Evolutionary conservation across 2,797 vertebrate genomes (phyloP).

Genomic region (Ispidina picta): DNA sequence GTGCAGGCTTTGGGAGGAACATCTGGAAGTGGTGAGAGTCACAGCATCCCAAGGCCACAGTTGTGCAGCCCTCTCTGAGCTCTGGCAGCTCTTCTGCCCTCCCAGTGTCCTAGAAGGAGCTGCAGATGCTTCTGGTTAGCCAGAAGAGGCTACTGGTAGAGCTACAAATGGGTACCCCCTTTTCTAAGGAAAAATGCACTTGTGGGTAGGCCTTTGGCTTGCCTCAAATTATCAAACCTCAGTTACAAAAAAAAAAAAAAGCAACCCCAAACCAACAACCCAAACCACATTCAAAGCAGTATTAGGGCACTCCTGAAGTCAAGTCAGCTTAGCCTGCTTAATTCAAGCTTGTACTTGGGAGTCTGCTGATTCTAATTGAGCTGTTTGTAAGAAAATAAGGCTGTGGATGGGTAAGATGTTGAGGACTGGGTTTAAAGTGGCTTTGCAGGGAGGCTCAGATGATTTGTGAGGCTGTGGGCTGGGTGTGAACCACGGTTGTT

Average conservation of each 20-base stretch:
- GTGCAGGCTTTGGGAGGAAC: background rate
- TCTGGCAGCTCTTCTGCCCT: background rate
- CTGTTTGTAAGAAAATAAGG: background rate
- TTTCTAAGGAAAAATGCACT: background rate
- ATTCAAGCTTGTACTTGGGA: background rate
- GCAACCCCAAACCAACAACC: no score
- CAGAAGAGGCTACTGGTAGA: background rate
- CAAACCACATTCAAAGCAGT: background rate
- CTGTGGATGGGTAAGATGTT: background rate
- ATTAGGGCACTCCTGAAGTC: background rate
- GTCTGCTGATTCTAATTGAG: background rate
- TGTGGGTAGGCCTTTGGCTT: background rate
- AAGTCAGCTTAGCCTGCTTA: background rate
- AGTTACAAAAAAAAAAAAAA: background rate
- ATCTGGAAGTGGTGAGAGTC: background rate
- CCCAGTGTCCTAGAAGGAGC: background rate
- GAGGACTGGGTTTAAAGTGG: background rate
- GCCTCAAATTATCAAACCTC: background rate
- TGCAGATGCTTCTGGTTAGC: background rate
- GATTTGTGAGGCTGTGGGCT: background rate
- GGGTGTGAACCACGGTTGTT: background rate
- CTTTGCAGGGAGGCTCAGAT: background rate
- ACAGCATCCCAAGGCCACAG: background rate
- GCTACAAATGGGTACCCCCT: background rate
- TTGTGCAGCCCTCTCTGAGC: background rate